These are phyloP conservation scores for Apaloderma vittatum DNA, from an alignment of 2,113 vertebrate genomes.

Conservation along the genomic window DNA sequence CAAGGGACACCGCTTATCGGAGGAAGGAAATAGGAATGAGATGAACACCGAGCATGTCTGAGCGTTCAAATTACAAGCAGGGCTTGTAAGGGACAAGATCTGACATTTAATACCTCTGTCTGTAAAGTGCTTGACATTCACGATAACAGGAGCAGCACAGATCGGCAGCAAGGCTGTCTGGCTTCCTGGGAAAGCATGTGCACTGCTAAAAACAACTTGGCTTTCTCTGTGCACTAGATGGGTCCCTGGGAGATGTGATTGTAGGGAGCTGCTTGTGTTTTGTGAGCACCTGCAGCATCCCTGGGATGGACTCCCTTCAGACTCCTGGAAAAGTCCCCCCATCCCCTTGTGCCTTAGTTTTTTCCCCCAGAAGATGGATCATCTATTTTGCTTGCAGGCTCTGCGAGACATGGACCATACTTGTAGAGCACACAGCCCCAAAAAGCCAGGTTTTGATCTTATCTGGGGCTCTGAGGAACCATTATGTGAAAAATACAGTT, in stretches of 20 bases:
- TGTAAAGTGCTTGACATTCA: conserved; percentile 65
- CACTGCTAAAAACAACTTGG: neutral
- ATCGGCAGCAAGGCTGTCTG: neutral
- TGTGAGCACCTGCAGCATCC: neutral
- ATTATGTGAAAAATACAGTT: neutral
- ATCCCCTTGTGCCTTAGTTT: neutral
- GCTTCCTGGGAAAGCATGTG: neutral
- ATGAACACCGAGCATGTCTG: conserved; percentile 28
- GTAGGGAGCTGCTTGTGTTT: fast-evolving
- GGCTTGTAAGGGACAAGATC: conserved; percentile 65
- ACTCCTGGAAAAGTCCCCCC: neutral
- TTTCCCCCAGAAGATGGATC: neutral
- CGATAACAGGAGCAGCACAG: neutral
- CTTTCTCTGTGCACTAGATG: neutral
- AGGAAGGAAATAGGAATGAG: neutral
- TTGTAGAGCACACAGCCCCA: neutral
- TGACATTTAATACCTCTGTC: conserved; percentile 74
- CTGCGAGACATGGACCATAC: fast-evolving
- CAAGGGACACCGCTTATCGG: neutral
- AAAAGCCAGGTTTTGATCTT: neutral
- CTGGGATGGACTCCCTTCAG: neutral
- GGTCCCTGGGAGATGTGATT: neutral
- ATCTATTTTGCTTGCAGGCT: fast-evolving
- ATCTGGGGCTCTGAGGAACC: neutral
- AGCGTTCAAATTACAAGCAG: conserved; percentile 43